Evolutionary conservation across 2,113 vertebrate species (phyloP), one percentile per base, ranked within the genome.

Genomic region (Sinocyclocheilus maitianheensis): DNA sequence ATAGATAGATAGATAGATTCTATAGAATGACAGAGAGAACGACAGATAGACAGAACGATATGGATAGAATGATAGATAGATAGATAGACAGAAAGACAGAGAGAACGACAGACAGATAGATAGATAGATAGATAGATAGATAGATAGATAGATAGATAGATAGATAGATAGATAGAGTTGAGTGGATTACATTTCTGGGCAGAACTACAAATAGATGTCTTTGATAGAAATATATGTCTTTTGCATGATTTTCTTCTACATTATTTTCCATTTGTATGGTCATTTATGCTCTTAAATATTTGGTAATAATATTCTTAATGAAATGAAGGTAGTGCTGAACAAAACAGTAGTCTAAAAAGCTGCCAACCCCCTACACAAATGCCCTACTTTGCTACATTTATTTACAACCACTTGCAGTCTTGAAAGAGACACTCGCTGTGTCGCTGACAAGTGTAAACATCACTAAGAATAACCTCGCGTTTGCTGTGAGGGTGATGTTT

Each of bases 391-490:
- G 51, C 76, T 5, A 34, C 16, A 22, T 22, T 67, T 43, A 10
- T 67, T 67, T 34, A 85, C 77, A 85, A 81, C 67, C 43, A 65
- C 71, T 76, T 30, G 67, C 83, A 53, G 55, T 58, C 22, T 43
- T 69, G 51, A 34, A 60, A 84, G 63, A 43, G 7, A 34, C 40
- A 46, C 13, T 30, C 40, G 20, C 30, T 34, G 30, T 34, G 30
- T 34, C 30, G 30, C 51, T 12, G 75, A 77, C 74, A 46, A 67
- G 24, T 51, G 62, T 69, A 85, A 88, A 88, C 83, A 88, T 16
- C 71, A 69, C 87, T 53, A 79, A 85, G 77, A 85, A 88, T 85
- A 88, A 81, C 83, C 69, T 51, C 12, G 30, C 69, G n/a, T 81
- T 84, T 65, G 76, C 67, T 78, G 51, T 11, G 63, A 81, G 51